Conservation (phyloP, 2,888 invertebrate genomes). For the Himalopsyche anomala region DNA sequence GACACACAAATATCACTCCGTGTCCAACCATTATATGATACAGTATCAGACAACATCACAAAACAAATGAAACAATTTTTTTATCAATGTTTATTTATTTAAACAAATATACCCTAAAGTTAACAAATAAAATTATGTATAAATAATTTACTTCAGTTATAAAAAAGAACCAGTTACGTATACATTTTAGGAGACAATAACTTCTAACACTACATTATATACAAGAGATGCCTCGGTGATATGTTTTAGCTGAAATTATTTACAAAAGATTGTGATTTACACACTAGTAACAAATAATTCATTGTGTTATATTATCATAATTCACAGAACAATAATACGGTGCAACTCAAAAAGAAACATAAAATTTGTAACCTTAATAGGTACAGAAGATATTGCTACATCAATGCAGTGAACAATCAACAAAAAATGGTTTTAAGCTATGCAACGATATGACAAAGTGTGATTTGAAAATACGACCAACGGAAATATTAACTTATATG, state of each 20-base stretch:
- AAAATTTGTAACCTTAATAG: too few species aligned
- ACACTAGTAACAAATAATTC: not conserved
- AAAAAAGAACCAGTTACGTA: slow-evolving; percentile 29
- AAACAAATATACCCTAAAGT: slow-evolving; percentile 16
- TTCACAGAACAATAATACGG: too few species aligned
- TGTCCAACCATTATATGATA: too few species aligned
- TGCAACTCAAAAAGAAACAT: too few species aligned
- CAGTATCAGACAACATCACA: not conserved
- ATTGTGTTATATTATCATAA: too few species aligned
- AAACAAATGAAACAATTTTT: not conserved
- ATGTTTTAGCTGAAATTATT: slow-evolving; percentile 16
- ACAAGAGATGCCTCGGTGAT: slow-evolving; percentile 26
- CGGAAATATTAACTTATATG: too few species aligned
- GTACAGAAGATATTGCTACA: too few species aligned
- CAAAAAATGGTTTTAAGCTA: too few species aligned
- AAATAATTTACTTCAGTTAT: slow-evolving; percentile 30
- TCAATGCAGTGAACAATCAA: too few species aligned
- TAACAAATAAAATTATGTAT: slow-evolving; percentile 9
- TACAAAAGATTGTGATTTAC: not conserved
- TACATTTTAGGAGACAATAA: not conserved
- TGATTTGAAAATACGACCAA: too few species aligned
- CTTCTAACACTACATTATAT: not conserved
- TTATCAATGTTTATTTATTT: slow-evolving; percentile 28
- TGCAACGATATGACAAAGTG: too few species aligned
- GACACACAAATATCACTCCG: too few species aligned